Percentiles rank a stretch among this genome's conserved stretches.
These are phyloP conservation scores for Pseudomyrmex sp. DNA, from an alignment of 1,140 invertebrate species.

Conservation along the genomic window DNA sequence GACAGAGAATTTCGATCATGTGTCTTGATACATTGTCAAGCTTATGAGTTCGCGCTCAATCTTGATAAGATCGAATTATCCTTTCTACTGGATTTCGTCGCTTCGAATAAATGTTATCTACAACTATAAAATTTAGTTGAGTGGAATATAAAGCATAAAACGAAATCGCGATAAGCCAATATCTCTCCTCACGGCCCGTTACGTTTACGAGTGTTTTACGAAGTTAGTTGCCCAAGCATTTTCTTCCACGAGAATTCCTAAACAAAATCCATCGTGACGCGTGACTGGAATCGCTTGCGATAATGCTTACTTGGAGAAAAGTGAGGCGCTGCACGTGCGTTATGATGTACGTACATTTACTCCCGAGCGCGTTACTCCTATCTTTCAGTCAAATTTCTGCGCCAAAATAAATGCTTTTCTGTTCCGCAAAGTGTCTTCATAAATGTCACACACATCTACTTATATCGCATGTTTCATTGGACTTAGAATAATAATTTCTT, in stretches of 20 bases:
- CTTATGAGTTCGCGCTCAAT: conserved; percentile 7
- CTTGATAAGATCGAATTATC: conserved; percentile 34
- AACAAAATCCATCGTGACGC: conserved; percentile 48
- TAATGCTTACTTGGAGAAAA: conserved; percentile 27
- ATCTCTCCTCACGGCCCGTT: conserved; percentile 56
- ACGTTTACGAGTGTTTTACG: conserved; percentile 59
- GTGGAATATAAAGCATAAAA: conserved; percentile 60
- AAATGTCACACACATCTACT: not conserved
- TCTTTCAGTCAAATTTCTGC: conserved; percentile 1
- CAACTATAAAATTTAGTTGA: conserved; percentile 58
- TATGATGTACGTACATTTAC: not conserved
- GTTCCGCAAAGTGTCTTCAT: not conserved
- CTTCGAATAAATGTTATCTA: conserved; percentile 35
- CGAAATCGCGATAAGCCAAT: conserved; percentile 59
- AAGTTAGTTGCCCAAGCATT: conserved; percentile 44
- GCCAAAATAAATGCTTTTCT: not conserved
- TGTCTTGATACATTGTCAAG: not conserved
- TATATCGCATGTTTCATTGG: not conserved
- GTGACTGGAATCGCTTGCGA: conserved; percentile 44
- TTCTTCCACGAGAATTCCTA: conserved; percentile 51
- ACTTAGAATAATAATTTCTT: not conserved
- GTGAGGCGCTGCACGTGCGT: not conserved
- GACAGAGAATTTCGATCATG: no score
- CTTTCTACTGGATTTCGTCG: not conserved
- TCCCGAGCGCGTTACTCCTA: not conserved